These are phyloP conservation scores for Drosophila hydei DNA, from an alignment of 1,140 invertebrate genomes.

Conservation along the genomic window DNA sequence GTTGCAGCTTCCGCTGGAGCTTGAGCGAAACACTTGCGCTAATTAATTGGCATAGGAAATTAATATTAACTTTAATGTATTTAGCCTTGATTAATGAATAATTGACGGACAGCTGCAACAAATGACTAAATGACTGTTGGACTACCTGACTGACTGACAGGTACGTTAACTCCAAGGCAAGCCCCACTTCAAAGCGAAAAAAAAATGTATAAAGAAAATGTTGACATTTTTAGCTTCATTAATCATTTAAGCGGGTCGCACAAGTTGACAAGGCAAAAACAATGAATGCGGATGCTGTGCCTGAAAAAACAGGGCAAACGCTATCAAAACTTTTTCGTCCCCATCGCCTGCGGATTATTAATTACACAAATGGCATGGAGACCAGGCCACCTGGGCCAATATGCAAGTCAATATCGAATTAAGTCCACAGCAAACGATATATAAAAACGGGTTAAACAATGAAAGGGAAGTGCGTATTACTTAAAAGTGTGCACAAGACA, in stretches of 20 bases:
- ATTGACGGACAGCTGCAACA: constrained; percentile 37
- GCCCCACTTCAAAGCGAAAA: constrained; percentile 18
- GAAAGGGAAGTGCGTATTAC: neutral
- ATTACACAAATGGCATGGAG: constrained; percentile 43
- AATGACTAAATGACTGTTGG: constrained; percentile 2
- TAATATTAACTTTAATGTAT: constrained; percentile 51
- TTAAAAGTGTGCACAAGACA: neutral
- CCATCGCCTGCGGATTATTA: constrained; percentile 29
- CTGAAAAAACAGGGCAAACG: neutral
- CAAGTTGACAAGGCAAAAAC: constrained; percentile 47
- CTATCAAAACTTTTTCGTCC: constrained; percentile 15
- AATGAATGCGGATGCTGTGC: constrained; percentile 11
- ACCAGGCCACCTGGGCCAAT: constrained; percentile 12
- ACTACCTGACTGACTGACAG: constrained; percentile 22
- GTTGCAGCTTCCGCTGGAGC: constrained; percentile 32
- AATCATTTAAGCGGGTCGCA: constrained; percentile 55
- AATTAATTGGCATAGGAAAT: constrained; percentile 53
- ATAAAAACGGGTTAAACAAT: neutral
- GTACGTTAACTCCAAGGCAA: constrained; percentile 31
- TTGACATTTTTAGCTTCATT: constrained; percentile 52
- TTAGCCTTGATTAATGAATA: constrained; percentile 53
- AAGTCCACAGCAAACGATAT: constrained; percentile 22
- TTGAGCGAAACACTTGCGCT: constrained; percentile 14
- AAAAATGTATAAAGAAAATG: constrained; percentile 26
- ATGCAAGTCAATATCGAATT: constrained; percentile 33